Evolutionary conservation across 2,113 vertebrate species (phyloP), one percentile per base, ranked within the genome.

Genomic region (Cichladusa arquata): DNA sequence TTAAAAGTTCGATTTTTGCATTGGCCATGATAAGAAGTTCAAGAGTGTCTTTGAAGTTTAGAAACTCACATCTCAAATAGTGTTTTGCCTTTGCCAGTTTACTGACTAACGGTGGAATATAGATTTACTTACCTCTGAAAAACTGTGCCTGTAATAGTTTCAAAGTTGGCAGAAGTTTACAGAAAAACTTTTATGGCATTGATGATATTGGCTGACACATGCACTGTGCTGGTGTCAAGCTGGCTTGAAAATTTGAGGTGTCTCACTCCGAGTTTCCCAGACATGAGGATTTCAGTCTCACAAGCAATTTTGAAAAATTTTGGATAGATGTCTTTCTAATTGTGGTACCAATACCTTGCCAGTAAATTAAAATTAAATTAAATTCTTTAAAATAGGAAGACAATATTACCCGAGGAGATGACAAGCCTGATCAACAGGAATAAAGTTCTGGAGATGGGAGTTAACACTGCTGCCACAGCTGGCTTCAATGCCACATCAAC

Each of bases 221-320:
- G 9, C 6, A 22, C 8, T 33, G 7, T 57, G 45, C 19, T 53
- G 14, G 8, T 53, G 42, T 45, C 0, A 0, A 50, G 11, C 26
- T 45, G 22, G 6, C 24, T 69, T 72, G 26, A 89, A 83, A 78
- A 77, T 31, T 15, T 65, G 42, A 56, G 14, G 1, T 56, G 10
- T 40, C 8, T 94, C 38, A 40, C 26, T 53, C 6, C 58, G n/a
- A 51, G 5, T 33, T 78, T 73, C 42, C 20, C 24, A 51, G 2
- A 47, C 0, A 7, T 28, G 25, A 92, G 18, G 29, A 48, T 90
- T 70, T 78, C 47, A 14, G 13, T 36, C 28, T 86, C 40, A 74
- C 19, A 7, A 50, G 51, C 6, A 14, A 3, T 81, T 78, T 47
- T 36, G 31, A 53, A 87, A 92, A 90, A 47, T 36, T 33, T 86